These are phyloP conservation scores for Symphodus melops DNA, from an alignment of 2,113 vertebrate genomes.

Conservation along the genomic window DNA sequence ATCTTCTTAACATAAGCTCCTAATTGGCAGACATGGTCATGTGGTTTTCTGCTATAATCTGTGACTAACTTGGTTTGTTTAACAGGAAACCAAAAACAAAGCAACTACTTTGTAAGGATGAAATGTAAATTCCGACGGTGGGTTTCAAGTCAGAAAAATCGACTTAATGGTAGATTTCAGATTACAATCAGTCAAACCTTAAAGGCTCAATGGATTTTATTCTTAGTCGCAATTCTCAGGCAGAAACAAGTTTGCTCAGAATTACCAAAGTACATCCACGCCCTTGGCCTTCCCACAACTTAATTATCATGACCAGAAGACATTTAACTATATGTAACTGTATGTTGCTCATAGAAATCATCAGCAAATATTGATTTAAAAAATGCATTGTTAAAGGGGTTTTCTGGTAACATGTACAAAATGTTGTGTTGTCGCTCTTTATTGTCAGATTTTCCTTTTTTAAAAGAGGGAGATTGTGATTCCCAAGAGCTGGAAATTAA, in stretches of 20 bases:
- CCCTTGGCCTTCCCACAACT: too few relatives aligned
- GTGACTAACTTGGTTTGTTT: slow-evolving; percentile 22
- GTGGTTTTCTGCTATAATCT: slow-evolving; percentile 21
- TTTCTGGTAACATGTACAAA: too few relatives aligned
- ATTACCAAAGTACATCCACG: too few relatives aligned
- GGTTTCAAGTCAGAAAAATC: not conserved
- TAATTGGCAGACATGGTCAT: slow-evolving; percentile 6
- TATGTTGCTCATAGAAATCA: too few relatives aligned
- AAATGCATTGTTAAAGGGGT: too few relatives aligned
- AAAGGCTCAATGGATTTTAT: not conserved
- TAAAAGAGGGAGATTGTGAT: too few relatives aligned
- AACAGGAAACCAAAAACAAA: not conserved
- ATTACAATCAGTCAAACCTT: not conserved
- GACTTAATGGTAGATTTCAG: not conserved
- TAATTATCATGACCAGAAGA: too few relatives aligned
- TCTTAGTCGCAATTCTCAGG: not conserved
- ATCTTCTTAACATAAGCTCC: not conserved
- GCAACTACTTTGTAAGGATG: not conserved
- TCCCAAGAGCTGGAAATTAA: too few relatives aligned
- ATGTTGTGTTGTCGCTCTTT: too few relatives aligned
- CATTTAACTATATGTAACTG: too few relatives aligned
- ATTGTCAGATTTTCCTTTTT: too few relatives aligned
- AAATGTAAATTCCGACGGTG: slow-evolving; percentile 2
- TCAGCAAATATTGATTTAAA: too few relatives aligned
- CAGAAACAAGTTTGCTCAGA: not conserved